phyloP scores from a whole-genome alignment of 2,113 vertebrate genomes.

The Mugil cephalus region DNA sequence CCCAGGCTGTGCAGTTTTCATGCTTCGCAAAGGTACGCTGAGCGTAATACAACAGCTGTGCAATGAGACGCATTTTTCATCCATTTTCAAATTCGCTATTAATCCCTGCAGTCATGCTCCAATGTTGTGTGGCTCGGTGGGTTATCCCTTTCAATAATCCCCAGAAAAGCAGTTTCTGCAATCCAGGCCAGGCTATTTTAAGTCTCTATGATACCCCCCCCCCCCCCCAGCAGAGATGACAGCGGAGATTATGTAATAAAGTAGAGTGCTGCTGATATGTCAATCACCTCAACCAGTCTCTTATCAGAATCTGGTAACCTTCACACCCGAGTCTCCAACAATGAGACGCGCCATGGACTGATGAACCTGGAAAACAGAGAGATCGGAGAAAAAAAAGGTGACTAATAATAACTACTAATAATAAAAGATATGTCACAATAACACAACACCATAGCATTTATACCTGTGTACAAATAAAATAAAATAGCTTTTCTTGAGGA shows the following conservation, averaged over 20 bases:
- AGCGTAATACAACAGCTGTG: slow-evolving; percentile 76
- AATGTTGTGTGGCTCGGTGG: slow-evolving; percentile 63
- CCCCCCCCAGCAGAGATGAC: slow-evolving; percentile 41
- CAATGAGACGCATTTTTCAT: slow-evolving; percentile 74
- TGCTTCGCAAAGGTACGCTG: slow-evolving; percentile 62
- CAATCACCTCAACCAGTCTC: slow-evolving; percentile 55
- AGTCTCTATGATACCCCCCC: slow-evolving; percentile 35
- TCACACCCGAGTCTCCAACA: slow-evolving; percentile 83
- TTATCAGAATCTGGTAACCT: slow-evolving; percentile 84
- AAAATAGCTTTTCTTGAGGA: no score
- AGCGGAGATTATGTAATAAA: slow-evolving; percentile 70
- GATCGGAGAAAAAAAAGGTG: slow-evolving; percentile 25
- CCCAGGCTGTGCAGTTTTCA: slow-evolving; percentile 71
- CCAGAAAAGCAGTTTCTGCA: slow-evolving; percentile 72
- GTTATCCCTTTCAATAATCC: slow-evolving; percentile 78
- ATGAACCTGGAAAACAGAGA: slow-evolving; percentile 79
- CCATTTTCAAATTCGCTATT: slow-evolving; percentile 70
- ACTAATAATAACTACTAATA: not conserved
- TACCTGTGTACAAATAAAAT: not conserved
- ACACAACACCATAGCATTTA: slow-evolving; percentile 10
- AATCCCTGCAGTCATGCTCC: slow-evolving; percentile 70
- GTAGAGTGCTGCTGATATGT: slow-evolving; percentile 59
- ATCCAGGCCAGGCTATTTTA: slow-evolving; percentile 66
- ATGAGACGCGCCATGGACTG: slow-evolving; percentile 84
- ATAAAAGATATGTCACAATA: not conserved